Evolutionary conservation across 2,113 vertebrate species (phyloP).

Genomic region (Orthonyx spaldingii): DNA sequence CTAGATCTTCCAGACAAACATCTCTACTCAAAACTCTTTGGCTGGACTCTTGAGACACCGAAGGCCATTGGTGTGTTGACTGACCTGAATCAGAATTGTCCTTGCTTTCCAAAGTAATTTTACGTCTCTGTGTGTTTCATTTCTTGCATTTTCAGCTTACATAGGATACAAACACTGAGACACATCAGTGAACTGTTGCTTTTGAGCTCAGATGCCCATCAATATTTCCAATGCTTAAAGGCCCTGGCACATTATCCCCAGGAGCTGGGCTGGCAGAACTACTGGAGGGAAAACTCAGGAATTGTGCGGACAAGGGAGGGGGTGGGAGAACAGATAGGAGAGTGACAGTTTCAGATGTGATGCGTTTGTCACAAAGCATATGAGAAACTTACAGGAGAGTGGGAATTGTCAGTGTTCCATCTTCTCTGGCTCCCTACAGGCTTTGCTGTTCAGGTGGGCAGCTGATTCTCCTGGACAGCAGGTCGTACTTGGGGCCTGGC

Average conservation of each 20-base stretch:
- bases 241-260: background rate
- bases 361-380: background rate
- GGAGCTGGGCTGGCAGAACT: background rate
- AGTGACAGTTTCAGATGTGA: background rate
- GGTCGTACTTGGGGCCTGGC: background rate
- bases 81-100: background rate
- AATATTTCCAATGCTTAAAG: background rate
- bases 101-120: background rate
- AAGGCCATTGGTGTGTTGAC: background rate
- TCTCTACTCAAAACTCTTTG: background rate
- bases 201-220: background rate
- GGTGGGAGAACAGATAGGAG: background rate
- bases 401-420: background rate
- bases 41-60: background rate
- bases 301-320: background rate
- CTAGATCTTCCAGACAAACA: background rate
- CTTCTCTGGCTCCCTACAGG: background rate
- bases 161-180: background rate
- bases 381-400: background rate
- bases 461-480: background rate
- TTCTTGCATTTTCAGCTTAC: background rate
- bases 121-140: background rate
- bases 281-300: background rate
- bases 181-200: background rate
- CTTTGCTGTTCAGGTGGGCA: fast-evolving